phyloP scores from a whole-genome alignment of 2,888 invertebrate genomes.

The Platycheirus albimanus region DNA sequence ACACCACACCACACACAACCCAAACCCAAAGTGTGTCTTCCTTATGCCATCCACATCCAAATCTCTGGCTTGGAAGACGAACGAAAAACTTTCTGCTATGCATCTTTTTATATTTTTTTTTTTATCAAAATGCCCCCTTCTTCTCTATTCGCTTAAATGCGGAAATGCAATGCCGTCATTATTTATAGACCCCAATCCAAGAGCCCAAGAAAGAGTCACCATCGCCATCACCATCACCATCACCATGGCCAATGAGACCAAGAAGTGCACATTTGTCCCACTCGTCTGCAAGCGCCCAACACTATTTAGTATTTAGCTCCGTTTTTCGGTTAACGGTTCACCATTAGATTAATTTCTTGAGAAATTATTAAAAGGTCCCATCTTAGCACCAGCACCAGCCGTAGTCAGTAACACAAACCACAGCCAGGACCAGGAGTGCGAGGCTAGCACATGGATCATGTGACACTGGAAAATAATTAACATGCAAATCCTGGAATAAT shows the following conservation, averaged over 20 bases:
- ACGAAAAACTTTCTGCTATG: constrained; percentile 51
- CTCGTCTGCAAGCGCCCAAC: constrained; percentile 3
- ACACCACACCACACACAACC: too few relatives aligned
- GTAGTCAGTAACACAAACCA: too few relatives aligned
- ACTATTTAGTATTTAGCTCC: constrained; percentile 16
- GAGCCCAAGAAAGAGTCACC: constrained; percentile 49
- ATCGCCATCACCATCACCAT: not conserved
- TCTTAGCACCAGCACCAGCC: constrained; percentile 9
- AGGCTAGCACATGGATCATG: constrained; percentile 45
- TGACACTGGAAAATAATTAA: constrained; percentile 68
- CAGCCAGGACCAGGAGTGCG: constrained; percentile 1
- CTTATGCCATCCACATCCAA: constrained; percentile 11
- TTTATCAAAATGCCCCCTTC: too few relatives aligned
- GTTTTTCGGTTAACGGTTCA: constrained; percentile 63
- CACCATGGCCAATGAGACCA: constrained; percentile 48
- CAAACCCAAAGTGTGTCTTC: constrained; percentile 50
- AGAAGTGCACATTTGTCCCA: constrained; percentile 56
- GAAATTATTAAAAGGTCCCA: constrained; percentile 65
- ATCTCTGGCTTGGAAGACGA: constrained; percentile 9
- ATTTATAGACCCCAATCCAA: constrained; percentile 66
- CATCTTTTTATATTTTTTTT: constrained; percentile 69
- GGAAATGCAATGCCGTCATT: constrained; percentile 73
- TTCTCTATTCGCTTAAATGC: constrained; percentile 50
- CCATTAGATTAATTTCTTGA: constrained; percentile 70
- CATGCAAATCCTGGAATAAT: constrained; percentile 66